Evolutionary conservation across 2,113 vertebrate species (phyloP).

Genomic region (Hemiscyllium ocellatum): DNA sequence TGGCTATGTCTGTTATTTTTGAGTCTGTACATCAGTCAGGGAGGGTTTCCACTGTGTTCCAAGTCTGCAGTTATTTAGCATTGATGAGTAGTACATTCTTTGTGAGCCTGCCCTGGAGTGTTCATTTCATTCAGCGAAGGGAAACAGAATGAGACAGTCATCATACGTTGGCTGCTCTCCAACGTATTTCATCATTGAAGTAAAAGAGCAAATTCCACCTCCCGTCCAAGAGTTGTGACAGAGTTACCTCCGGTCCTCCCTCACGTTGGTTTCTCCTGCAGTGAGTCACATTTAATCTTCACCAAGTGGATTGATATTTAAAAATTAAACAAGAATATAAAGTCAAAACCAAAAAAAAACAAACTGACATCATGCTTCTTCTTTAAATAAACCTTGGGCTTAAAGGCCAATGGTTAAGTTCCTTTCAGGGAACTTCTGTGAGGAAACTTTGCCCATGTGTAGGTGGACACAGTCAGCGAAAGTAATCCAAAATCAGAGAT

Average conservation of each 20-base stretch:
- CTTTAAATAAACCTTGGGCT: not conserved
- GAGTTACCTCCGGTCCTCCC: too few species aligned
- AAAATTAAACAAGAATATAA: not conserved
- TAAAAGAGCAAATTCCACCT: not conserved
- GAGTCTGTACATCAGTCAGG: not conserved
- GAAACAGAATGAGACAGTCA: not conserved
- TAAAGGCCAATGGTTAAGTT: not conserved
- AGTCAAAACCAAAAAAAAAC: not conserved
- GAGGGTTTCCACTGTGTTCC: not conserved
- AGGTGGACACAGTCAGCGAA: not conserved
- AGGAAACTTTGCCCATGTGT: not conserved
- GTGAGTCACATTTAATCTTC: not conserved
- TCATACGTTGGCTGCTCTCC: not conserved
- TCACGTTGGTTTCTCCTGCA: not conserved
- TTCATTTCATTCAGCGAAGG: not conserved
- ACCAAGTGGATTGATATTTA: not conserved
- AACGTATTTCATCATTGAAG: not conserved
- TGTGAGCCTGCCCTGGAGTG: not conserved
- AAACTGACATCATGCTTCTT: not conserved
- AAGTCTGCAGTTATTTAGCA: not conserved
- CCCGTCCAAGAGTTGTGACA: slow-evolving; percentile 3
- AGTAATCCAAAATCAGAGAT: not conserved
- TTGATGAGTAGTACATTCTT: not conserved
- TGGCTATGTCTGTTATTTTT: not conserved
- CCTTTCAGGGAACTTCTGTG: not conserved